Base-by-base conservation (phyloP, 2,888 invertebrate species). In the Metacarcinus magister region DNA sequence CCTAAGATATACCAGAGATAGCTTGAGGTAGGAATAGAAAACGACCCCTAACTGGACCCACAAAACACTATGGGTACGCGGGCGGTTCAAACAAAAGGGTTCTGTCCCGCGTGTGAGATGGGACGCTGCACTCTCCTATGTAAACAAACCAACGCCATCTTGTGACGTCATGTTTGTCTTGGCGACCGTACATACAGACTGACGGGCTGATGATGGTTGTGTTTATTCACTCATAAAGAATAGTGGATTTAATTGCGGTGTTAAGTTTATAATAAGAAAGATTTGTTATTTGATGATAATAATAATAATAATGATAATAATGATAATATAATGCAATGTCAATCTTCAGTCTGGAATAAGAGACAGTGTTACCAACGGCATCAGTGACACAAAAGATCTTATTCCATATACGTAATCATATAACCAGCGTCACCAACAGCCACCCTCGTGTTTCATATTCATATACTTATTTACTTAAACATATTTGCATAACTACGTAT, bases 141-240 rank as follows among this genome's bases (percentile, higher is more conserved):
- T 23, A 75, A 75, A 75, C 75, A 75, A 75, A 75, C 8, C 75
- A 3, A n/a, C 75, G 75, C 75, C 75, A 75, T 75, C 75, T 75
- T n/a, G 75, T 75, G 75, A 75, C 23, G n/a, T n/a, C 75, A n/a
- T 75, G 75, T 75, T 75, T 75, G 75, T 75, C 28, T 75, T 75
- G 75, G 75, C 75, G 2, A 8, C 75, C 28, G 75, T 28, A 28
- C 28, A 28, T 28, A n/a, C 39, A 75, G 75, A 28, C 75, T 75
- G 75, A 75, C n/a, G 28, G 75, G 28, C 2, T 75, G 28, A 75
- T 54, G 54, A 16, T 16, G 39, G 39, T 39, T 39, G 39, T 60
- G 19, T 19, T 60, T 4, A 19, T 60, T 19, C 19, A 23, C 19
- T 4, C 23, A 23, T 23, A 23, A 23, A 60, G 19, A 60, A 19